Evolutionary conservation across 2,888 invertebrate species (phyloP).

Genomic region (Scaptomyza cyrtandrae): DNA sequence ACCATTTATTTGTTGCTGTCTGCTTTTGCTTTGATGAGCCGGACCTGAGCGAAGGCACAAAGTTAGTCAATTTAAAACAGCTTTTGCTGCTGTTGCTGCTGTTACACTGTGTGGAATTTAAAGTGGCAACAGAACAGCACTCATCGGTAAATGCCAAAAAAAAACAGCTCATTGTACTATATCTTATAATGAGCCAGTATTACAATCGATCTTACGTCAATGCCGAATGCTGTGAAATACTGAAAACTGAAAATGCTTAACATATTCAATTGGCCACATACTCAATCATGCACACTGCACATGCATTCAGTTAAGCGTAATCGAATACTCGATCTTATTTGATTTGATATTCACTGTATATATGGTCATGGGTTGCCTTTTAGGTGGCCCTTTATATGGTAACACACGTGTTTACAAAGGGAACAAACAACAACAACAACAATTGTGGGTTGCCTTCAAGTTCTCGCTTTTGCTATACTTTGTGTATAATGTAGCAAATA

Average conservation of each 20-base stretch:
- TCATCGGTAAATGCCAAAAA: constrained; percentile 39
- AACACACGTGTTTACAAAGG: constrained; percentile 28
- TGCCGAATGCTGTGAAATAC: constrained; percentile 24
- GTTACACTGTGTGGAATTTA: constrained; percentile 56
- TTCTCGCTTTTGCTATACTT: constrained; percentile 10
- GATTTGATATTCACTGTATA: constrained; percentile 20
- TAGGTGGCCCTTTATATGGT: constrained; percentile 38
- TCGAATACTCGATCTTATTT: constrained; percentile 16
- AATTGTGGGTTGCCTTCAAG: constrained; percentile 9
- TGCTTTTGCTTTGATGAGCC: constrained; percentile 35
- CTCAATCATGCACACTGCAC: constrained; percentile 36
- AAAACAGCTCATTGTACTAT: constrained; percentile 12
- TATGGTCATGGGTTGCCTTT: constrained; percentile 41
- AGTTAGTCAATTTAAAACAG: constrained; percentile 46
- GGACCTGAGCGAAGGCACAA: constrained; percentile 27
- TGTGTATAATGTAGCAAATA: background rate
- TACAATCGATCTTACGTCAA: constrained; percentile 66
- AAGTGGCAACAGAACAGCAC: constrained; percentile 57
- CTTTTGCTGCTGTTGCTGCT: constrained; percentile 29
- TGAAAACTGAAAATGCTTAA: constrained; percentile 26
- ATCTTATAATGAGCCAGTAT: constrained; percentile 39
- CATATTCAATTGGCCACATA: constrained; percentile 40
- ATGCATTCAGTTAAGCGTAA: constrained; percentile 12
- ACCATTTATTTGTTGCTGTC: constrained; percentile 29
- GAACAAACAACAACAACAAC: constrained; percentile 11